Conservation (phyloP, 1,140 invertebrate genomes). For the Drosophila serrata region DNA sequence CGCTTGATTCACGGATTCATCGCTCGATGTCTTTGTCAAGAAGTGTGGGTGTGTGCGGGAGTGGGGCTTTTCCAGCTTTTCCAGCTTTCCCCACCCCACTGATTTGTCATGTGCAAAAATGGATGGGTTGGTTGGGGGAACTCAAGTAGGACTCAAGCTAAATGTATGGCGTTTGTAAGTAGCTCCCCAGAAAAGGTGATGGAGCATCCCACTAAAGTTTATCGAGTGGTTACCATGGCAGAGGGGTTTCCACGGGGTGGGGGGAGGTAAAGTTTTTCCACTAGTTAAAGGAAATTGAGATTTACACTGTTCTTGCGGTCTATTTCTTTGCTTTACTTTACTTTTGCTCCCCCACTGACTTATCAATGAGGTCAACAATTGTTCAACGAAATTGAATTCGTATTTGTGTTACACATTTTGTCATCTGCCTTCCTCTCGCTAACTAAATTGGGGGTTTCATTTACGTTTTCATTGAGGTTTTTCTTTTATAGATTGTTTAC, state of each 20-base stretch:
- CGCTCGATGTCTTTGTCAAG: constrained; percentile 71
- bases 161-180: constrained; percentile 45
- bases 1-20: constrained; percentile 57
- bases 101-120: constrained; percentile 67
- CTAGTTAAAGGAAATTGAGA: constrained; percentile 30
- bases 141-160: constrained; percentile 40
- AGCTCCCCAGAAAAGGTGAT: constrained; percentile 51
- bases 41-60: not conserved
- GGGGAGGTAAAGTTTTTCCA: constrained; percentile 11
- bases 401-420: constrained; percentile 29
- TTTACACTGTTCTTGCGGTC: constrained; percentile 43
- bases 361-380: constrained; percentile 51
- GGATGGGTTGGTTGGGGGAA: not conserved
- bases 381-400: constrained; percentile 42
- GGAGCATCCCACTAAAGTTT: constrained; percentile 50
- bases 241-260: not conserved
- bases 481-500: not conserved
- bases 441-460: not conserved
- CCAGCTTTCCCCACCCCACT: constrained; percentile 4
- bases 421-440: not conserved
- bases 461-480: constrained; percentile 1
- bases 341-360: constrained; percentile 30
- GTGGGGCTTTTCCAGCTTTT: not conserved
- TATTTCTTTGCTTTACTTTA: constrained; percentile 18
- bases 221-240: not conserved